Evolutionary conservation across 2,888 invertebrate species (phyloP).

Genomic region (Thymelicus lineola): DNA sequence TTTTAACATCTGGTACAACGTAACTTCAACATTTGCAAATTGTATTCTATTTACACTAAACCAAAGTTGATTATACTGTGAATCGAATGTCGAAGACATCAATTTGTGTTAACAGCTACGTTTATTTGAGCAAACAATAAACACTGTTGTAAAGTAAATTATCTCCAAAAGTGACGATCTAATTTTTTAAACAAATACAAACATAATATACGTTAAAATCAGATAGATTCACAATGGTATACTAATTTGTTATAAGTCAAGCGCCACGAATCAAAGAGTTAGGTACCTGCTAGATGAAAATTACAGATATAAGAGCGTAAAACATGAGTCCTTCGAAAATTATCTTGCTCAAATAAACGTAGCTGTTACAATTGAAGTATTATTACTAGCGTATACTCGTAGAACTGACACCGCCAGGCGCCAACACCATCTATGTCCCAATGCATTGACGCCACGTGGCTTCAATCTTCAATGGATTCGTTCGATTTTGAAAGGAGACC

Average conservation of each 20-base stretch:
- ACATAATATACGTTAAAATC: constrained; percentile 53
- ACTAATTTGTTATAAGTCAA: constrained; percentile 55
- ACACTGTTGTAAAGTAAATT: constrained; percentile 35
- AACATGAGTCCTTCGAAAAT: too few relatives aligned
- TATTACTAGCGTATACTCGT: too few relatives aligned
- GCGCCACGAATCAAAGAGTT: constrained; percentile 15
- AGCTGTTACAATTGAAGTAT: too few relatives aligned
- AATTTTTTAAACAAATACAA: constrained; percentile 53
- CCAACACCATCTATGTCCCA: too few relatives aligned
- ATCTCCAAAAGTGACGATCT: constrained; percentile 46
- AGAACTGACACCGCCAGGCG: too few relatives aligned
- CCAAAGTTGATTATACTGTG: constrained; percentile 18
- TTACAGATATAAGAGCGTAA: too few relatives aligned
- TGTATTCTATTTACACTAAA: not conserved
- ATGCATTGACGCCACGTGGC: too few relatives aligned
- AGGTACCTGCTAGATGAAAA: too few relatives aligned
- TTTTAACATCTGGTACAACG: not conserved
- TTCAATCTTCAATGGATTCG: too few relatives aligned
- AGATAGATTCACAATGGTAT: constrained; percentile 58
- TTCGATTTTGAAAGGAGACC: too few relatives aligned
- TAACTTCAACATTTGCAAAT: not conserved
- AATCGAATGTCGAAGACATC: not conserved
- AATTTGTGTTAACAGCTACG: constrained; percentile 6
- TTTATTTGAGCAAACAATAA: constrained; percentile 27
- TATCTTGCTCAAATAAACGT: too few relatives aligned